Conservation (phyloP, 2,113 vertebrate genomes). For the Lucifuga dentata region DNA sequence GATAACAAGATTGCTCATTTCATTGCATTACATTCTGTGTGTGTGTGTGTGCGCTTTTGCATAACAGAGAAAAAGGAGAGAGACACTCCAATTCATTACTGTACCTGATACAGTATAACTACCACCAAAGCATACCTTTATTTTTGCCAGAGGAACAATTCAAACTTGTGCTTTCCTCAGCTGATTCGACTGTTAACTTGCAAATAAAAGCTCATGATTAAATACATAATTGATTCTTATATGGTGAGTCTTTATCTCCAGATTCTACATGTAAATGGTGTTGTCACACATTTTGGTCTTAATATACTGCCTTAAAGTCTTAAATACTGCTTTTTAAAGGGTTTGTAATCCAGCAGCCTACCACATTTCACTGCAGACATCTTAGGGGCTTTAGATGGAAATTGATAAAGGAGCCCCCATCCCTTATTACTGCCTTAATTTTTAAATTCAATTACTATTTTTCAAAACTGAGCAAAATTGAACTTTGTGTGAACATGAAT, state of each 20-base stretch:
- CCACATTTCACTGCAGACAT: too few relatives aligned
- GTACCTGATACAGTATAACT: background rate
- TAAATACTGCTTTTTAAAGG: too few relatives aligned
- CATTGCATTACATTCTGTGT: conserved; percentile 10
- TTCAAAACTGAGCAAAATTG: too few relatives aligned
- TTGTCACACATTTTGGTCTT: too few relatives aligned
- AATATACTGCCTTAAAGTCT: too few relatives aligned
- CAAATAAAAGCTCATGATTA: background rate
- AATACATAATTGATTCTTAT: conserved; percentile 1
- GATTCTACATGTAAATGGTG: too few relatives aligned
- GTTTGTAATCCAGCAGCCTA: too few relatives aligned
- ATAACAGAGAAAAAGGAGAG: background rate
- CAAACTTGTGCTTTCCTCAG: background rate
- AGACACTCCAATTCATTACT: conserved; percentile 12
- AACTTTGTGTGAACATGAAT: too few relatives aligned
- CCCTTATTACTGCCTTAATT: too few relatives aligned
- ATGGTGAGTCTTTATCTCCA: background rate
- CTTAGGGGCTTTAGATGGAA: too few relatives aligned
- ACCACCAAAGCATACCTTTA: conserved; percentile 2
- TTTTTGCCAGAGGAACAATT: conserved; percentile 17
- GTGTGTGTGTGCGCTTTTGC: conserved; percentile 7
- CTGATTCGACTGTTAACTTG: conserved; percentile 1
- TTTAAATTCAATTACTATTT: too few relatives aligned
- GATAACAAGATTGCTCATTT: conserved; percentile 61
- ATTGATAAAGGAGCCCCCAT: too few relatives aligned